Conservation (phyloP, 2,797 vertebrate genomes). For the Lerista edwardsae region DNA sequence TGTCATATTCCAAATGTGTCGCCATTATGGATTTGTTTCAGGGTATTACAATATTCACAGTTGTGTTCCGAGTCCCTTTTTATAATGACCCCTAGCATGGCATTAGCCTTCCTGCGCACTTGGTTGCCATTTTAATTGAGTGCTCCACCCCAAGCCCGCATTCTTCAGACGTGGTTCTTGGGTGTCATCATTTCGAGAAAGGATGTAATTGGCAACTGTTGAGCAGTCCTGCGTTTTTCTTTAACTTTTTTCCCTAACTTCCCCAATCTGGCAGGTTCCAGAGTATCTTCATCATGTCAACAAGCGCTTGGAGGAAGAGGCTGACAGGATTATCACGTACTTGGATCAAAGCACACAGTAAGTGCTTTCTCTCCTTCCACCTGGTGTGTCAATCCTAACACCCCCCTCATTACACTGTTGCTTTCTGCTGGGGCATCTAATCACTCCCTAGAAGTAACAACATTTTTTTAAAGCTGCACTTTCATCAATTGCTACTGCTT, state of each 20-base stretch:
- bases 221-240: not conserved
- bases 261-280: conserved; percentile 85
- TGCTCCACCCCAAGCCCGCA: no score
- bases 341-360: conserved; percentile 99
- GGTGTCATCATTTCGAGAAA: not conserved
- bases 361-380: conserved; percentile 71
- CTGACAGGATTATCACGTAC: conserved; percentile 98
- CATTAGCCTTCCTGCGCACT: no score
- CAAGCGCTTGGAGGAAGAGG: conserved; percentile 97
- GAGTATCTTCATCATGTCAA: conserved; percentile 99
- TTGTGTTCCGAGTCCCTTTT: no score
- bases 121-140: no score
- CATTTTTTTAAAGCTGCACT: not conserved
- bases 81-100: no score
- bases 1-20: no score
- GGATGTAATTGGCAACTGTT: not conserved
- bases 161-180: not conserved
- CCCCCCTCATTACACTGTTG: conserved; percentile 32
- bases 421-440: conserved; percentile 27
- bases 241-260: conserved; percentile 45
- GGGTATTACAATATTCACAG: no score
- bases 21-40: no score
- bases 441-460: not conserved
- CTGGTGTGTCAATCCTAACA: conserved; percentile 34
- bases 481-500: not conserved